Evolutionary conservation across 2,888 invertebrate genomes (phyloP).

Genomic region (Aleiodes alternator): DNA sequence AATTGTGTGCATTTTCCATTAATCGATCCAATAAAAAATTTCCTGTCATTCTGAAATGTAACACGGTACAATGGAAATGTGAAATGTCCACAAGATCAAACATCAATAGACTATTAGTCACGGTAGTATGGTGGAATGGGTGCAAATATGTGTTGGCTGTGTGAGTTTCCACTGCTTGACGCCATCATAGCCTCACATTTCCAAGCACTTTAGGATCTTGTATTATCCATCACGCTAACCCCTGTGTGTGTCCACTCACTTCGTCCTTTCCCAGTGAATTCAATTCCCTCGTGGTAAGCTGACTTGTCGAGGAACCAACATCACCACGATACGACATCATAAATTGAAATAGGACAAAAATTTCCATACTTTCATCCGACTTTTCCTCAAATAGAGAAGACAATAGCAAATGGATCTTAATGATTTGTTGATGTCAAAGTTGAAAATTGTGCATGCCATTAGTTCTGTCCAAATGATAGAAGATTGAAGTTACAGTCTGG

Average conservation of each 20-base stretch:
- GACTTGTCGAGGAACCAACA: constrained; percentile 5
- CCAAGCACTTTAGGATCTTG: constrained; percentile 50
- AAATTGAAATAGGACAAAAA: no score
- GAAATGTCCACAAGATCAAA: constrained; percentile 17
- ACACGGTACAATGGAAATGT: constrained; percentile 10
- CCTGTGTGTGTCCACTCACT: constrained; percentile 26
- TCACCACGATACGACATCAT: not conserved
- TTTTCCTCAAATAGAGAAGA: not conserved
- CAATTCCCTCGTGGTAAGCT: constrained; percentile 45
- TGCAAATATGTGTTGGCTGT: constrained; percentile 28
- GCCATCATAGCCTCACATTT: constrained; percentile 20
- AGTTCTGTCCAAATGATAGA: constrained; percentile 11
- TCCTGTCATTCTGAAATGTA: not conserved
- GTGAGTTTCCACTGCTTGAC: constrained; percentile 13
- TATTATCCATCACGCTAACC: constrained; percentile 50
- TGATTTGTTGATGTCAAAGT: constrained; percentile 4
- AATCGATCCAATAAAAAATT: not conserved
- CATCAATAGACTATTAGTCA: constrained; percentile 35
- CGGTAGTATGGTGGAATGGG: constrained; percentile 12
- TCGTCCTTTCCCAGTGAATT: constrained; percentile 48
- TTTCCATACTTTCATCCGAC: no score
- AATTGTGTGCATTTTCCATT: not conserved
- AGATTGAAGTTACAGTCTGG: constrained; percentile 10
- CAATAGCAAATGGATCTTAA: not conserved
- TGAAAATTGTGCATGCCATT: constrained; percentile 3